Evolutionary conservation across 2,113 vertebrate genomes (phyloP).

Genomic region (Callaeas wilsoni): DNA sequence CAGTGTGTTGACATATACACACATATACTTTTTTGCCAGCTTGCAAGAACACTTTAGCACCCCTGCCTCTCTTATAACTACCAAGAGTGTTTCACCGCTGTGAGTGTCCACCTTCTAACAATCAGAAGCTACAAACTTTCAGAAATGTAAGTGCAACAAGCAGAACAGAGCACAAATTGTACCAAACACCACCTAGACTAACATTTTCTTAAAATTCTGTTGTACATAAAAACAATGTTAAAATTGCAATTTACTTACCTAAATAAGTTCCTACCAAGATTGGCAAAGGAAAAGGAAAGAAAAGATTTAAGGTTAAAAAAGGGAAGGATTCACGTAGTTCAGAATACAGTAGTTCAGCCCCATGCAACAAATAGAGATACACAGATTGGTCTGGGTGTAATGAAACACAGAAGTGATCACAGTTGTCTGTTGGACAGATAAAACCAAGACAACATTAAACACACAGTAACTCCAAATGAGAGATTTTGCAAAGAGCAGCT

Average conservation of each 20-base stretch:
- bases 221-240: neutral
- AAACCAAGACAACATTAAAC: constrained; percentile 9
- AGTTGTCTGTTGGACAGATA: neutral
- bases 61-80: neutral
- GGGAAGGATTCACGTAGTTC: neutral
- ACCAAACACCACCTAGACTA: neutral
- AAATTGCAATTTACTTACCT: constrained; percentile 71
- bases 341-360: constrained; percentile 37
- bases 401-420: neutral
- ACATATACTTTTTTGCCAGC: neutral
- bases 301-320: constrained; percentile 45
- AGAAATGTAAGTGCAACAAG: neutral
- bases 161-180: neutral
- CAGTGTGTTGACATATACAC: neutral
- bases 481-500: neutral
- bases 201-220: neutral
- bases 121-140: neutral
- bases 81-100: neutral
- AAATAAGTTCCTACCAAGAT: constrained; percentile 74
- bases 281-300: constrained; percentile 44
- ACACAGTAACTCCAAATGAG: neutral
- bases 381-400: neutral
- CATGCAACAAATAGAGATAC: constrained; percentile 33
- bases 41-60: neutral
- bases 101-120: neutral